Base-by-base conservation (phyloP, 2,113 vertebrate genomes). In the Eptesicus fuscus region DNA sequence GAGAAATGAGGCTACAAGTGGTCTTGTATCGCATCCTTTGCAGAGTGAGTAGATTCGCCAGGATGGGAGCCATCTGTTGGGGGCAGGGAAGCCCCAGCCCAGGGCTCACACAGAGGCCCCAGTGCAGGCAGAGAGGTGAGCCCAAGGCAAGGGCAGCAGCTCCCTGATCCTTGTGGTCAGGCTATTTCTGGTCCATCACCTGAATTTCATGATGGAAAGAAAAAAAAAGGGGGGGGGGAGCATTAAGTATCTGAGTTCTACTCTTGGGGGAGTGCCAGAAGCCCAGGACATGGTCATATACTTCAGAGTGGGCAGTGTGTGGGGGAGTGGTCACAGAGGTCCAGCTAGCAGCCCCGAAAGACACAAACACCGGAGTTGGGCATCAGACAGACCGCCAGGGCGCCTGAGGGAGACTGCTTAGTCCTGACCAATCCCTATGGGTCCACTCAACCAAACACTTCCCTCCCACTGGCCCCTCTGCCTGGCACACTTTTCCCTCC, bases 121-220 rank as follows among this genome's bases (percentile, higher is more conserved):
- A 40, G 7, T 20, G 76, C 35, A 90, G 76, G 59, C 77, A 53
- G 44, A 42, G 40, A 20, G 3, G 25, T 74, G 44, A 77, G 47
- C 40, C n/a, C 83, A 18, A 6, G 47, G 59, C 1, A 9, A 32
- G 67, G 90, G 61, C 73, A 23, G 88, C 71, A 30, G 95, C 94
- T 86, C 49, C 82, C 78, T 32, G 79, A 40, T 65, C 56, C 32
- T 61, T 12, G 0, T 1, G 4, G 86, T 97, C 96, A 98, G 76
- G 88, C 97, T 53, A 97, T 95, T 91, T 98, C 97, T 79, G 93
- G 97, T 76, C 96, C 97, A 35, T 97, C 96, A 23, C 96, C 97
- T 97, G 83, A 65, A 84, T 92, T 85, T 59, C 73, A 35, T 3
- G 23, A 70, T 12, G 8, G 69, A 59, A 90, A 77, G 77, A 18